Percentiles rank a stretch among this genome's conserved stretches.
phyloP scores from a whole-genome alignment of 2,797 vertebrate species.

The Peromyscus melanophrys region DNA sequence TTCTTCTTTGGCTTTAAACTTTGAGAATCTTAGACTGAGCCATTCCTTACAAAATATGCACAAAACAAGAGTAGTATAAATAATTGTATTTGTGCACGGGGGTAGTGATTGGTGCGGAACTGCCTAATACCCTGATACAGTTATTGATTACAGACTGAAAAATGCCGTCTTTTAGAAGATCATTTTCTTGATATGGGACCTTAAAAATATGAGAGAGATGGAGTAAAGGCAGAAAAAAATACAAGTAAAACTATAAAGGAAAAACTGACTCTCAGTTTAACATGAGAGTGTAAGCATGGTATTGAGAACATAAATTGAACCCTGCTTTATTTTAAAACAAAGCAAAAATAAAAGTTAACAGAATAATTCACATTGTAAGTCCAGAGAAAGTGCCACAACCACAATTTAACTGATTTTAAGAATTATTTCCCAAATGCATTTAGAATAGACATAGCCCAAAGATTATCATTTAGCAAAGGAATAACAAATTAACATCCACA shows the following conservation, averaged over 20 bases:
- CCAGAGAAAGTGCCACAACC: conserved; percentile 83
- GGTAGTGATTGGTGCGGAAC: not conserved
- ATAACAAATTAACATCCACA: conserved; percentile 87
- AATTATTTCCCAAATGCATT: conserved; percentile 85
- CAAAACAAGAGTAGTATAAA: not conserved
- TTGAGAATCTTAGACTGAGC: not conserved
- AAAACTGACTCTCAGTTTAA: not conserved
- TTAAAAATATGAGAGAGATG: conserved; percentile 41
- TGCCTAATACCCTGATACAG: not conserved
- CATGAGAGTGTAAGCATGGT: not conserved
- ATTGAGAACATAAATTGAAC: conserved; percentile 87
- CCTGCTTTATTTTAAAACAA: conserved; percentile 86
- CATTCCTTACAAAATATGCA: conserved; percentile 57
- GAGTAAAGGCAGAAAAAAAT: conserved; percentile 35
- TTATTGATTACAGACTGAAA: not conserved
- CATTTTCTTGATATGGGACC: not conserved
- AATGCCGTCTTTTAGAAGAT: conserved; percentile 5
- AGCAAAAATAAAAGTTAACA: conserved; percentile 83
- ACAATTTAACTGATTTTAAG: conserved; percentile 85
- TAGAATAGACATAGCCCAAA: conserved; percentile 87
- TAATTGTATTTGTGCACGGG: not conserved
- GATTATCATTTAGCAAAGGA: conserved; percentile 87
- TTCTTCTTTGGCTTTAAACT: conserved; percentile 35
- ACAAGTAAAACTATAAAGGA: not conserved
- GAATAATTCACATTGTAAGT: conserved; percentile 82